Conservation (phyloP, 2,113 vertebrate species). For the Ovibos moschatus region DNA sequence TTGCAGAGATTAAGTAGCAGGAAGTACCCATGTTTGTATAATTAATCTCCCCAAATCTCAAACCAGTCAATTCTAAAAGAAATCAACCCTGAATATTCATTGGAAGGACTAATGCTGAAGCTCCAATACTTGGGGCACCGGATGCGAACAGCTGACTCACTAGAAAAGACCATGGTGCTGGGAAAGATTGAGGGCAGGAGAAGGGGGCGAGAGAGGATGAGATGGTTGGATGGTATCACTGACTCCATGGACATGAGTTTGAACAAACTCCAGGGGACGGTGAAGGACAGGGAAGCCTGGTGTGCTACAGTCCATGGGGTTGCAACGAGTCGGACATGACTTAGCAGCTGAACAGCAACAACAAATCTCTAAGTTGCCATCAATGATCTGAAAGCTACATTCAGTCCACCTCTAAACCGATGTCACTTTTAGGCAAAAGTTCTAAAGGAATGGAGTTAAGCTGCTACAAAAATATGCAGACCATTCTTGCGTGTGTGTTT, state of each 20-base stretch:
- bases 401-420: background rate
- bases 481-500: background rate
- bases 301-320: background rate
- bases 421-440: background rate
- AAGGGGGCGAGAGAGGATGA: background rate
- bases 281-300: background rate
- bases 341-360: background rate
- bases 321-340: background rate
- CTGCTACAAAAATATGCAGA: background rate
- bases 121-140: background rate
- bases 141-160: background rate
- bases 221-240: background rate
- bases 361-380: background rate
- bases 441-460: background rate
- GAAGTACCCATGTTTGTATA: background rate
- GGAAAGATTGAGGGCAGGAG: background rate
- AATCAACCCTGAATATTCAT: background rate
- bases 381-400: background rate
- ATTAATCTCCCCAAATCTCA: background rate
- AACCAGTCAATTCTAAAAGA: background rate
- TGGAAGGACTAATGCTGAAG: background rate
- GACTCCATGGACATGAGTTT: background rate
- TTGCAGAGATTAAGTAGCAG: background rate
- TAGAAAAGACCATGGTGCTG: background rate
- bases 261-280: background rate